These are phyloP conservation scores for Dryobota labecula DNA, from an alignment of 2,888 invertebrate genomes.

Conservation along the genomic window DNA sequence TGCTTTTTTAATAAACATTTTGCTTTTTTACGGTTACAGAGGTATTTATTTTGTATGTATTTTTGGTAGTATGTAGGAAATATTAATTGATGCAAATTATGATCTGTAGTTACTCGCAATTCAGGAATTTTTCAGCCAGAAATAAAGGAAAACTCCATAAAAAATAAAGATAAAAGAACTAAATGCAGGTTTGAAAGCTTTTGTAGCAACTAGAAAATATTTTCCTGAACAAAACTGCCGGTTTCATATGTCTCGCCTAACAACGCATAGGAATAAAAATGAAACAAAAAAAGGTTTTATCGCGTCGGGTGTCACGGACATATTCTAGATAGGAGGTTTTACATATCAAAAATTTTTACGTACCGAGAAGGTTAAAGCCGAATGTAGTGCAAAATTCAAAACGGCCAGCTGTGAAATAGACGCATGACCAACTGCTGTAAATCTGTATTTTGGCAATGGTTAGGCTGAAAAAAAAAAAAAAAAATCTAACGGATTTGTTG, in stretches of 20 bases:
- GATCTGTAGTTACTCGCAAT: too few relatives aligned
- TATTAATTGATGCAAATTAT: too few relatives aligned
- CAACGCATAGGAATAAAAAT: constrained; percentile 40
- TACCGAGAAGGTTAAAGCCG: constrained; percentile 25
- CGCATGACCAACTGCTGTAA: constrained; percentile 26
- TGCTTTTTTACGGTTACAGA: too few relatives aligned
- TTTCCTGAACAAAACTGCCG: constrained; percentile 29
- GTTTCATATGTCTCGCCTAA: constrained; percentile 43
- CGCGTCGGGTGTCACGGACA: constrained; percentile 54
- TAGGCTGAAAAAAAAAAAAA: constrained; percentile 16
- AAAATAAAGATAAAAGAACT: constrained; percentile 5
- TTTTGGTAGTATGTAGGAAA: too few relatives aligned
- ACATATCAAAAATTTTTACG: constrained; percentile 39
- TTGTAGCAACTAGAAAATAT: constrained; percentile 35
- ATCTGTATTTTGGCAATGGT: constrained; percentile 52
- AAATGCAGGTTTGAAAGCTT: constrained; percentile 34
- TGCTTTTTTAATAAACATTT: too few relatives aligned
- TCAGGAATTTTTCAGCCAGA: constrained; percentile 12
- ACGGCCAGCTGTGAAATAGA: constrained; percentile 47
- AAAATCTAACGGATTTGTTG: constrained; percentile 24
- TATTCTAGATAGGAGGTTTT: constrained; percentile 42
- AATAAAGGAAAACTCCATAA: neutral
- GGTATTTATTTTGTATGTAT: too few relatives aligned
- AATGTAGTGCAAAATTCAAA: constrained; percentile 45
- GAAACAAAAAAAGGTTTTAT: constrained; percentile 47